Percentiles rank a stretch among this genome's conserved stretches.
phyloP scores from a whole-genome alignment of 2,797 vertebrate species.

The Galago senegalensis region DNA sequence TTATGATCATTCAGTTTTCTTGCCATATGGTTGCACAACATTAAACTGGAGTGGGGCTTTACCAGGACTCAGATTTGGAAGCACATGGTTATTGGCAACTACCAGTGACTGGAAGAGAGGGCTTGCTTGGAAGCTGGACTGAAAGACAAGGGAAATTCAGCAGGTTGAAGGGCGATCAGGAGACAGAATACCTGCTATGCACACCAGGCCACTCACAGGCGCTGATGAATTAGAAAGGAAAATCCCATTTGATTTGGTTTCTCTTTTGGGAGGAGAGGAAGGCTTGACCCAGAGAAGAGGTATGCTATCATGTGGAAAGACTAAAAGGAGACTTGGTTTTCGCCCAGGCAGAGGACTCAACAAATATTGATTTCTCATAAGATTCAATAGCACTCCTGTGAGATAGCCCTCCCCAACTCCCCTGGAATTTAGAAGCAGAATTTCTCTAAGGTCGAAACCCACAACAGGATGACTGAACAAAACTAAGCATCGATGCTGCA shows the following conservation, averaged over 20 bases:
- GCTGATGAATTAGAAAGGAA: background rate
- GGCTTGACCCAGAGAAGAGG: background rate
- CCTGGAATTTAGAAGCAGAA: background rate
- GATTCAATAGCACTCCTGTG: conserved; percentile 27
- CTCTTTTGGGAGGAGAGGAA: background rate
- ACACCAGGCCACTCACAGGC: background rate
- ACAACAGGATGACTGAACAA: background rate
- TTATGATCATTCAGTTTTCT: background rate
- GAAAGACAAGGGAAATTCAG: background rate
- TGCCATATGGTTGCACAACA: background rate
- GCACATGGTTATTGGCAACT: background rate
- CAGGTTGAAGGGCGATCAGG: background rate
- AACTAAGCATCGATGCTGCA: background rate
- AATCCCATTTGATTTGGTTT: background rate
- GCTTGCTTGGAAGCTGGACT: background rate
- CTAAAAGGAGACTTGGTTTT: conserved; percentile 4
- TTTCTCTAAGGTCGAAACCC: conserved; percentile 30
- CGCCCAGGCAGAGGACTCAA: background rate
- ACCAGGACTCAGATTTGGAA: background rate
- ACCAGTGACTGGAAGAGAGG: background rate
- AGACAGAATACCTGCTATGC: background rate
- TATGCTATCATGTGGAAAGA: background rate
- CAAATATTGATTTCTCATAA: background rate
- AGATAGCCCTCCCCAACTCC: background rate
- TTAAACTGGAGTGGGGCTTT: background rate